Base-by-base conservation (phyloP, 2,888 invertebrate genomes). In the Lasioglossum calceatum region DNA sequence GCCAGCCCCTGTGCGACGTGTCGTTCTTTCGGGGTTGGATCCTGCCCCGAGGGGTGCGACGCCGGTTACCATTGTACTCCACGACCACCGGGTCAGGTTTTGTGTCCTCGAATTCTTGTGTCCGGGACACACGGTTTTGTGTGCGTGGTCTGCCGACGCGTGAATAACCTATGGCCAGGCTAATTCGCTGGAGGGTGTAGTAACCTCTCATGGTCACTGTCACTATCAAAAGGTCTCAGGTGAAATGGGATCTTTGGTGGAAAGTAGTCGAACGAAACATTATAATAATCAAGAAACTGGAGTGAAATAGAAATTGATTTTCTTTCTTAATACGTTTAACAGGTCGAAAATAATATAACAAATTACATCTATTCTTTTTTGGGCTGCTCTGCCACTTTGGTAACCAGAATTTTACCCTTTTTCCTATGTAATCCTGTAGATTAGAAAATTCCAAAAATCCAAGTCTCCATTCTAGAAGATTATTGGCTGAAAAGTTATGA, bases 61-160 rank as follows among this genome's bases (percentile, higher is more conserved):
- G 58, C 70, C 27, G 70, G n/a, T 14, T 19, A 42, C 79, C 64
- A 87, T 87, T 84, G 84, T 89, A 42, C n/a, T 67, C 32, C 7
- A 14, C 76, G 16, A 58, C 42, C 14, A 83, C 82, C 82, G 78
- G 82, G 82, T 85, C 79, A 77, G 58, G 42, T 85, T 75, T 82
- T 74, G 77, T 75, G 72, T 77, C 61, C 71, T 77, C 47, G 42
- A 67, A 79, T 87, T 87, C 80, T 89, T 77, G 80, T 81, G 64
- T 70, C 39, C 23, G 19, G 36, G 77, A 50, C 36, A 50, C 50
- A 67, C 32, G 32, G 67, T 47, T n/a, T 32, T 27, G 61, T 61
- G 14, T 4, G 61, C 32, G 50, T 50, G 67, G 47, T 36, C 44
- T 36, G 77, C 10, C 77, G 67, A 50, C 67, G n/a, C 67, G 50